phyloP scores from a whole-genome alignment of 2,888 invertebrate genomes.

The Alviniconcha strummeri region DNA sequence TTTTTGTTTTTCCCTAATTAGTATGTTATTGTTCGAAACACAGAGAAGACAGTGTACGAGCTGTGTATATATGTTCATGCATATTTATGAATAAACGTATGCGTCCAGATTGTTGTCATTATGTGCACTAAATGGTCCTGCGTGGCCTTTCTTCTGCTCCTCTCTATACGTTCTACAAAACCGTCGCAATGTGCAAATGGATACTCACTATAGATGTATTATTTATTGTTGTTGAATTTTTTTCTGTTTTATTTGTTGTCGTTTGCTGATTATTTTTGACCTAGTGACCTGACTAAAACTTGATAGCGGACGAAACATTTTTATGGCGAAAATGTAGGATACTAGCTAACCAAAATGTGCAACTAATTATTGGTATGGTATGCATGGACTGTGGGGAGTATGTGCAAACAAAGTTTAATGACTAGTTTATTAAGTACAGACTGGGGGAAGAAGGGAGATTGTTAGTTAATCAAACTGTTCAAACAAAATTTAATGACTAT shows the following conservation, averaged over 20 bases:
- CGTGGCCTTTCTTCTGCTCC: neutral
- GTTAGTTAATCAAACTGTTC: too few species aligned
- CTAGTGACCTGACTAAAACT: neutral
- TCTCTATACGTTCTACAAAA: neutral
- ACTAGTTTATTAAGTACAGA: too few species aligned
- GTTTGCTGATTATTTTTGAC: neutral
- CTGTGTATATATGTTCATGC: conserved; percentile 8
- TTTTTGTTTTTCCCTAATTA: too few species aligned
- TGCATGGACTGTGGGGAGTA: neutral
- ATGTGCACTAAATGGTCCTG: neutral
- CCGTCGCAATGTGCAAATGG: neutral
- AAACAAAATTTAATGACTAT: too few species aligned
- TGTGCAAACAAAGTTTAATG: too few species aligned
- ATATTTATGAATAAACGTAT: conserved; percentile 12
- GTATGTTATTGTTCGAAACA: too few species aligned
- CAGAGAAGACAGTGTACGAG: too few species aligned
- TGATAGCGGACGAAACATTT: too few species aligned
- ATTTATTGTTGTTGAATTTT: neutral
- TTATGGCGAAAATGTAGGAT: too few species aligned
- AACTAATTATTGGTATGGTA: neutral
- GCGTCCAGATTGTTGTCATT: conserved; percentile 2
- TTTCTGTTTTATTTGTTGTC: neutral
- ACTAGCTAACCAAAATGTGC: too few species aligned
- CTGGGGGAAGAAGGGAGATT: too few species aligned
- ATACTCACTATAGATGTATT: conserved; percentile 5